Base-by-base conservation (phyloP, 2,113 vertebrate genomes). In the Agelaius tricolor region DNA sequence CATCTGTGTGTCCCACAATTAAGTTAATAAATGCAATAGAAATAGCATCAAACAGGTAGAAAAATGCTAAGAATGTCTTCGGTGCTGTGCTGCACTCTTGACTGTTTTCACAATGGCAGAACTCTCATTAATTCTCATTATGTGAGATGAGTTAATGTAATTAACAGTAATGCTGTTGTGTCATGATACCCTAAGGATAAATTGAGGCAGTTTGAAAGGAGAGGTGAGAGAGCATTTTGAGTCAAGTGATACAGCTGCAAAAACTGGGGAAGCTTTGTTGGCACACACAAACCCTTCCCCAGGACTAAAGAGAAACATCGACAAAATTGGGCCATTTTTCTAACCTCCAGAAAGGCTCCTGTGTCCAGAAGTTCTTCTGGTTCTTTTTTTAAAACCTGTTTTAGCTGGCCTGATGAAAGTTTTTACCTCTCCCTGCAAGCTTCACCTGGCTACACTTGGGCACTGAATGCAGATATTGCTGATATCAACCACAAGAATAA, bases 51-150 rank as follows among this genome's bases (percentile, higher is more conserved):
- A 94, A 78, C 18, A 44, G 89, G 66, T 37, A 65, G 68, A 86
- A 93, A 84, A 95, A 93, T 93, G 61, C 65, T 68, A 81, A 84
- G 84, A 79, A 96, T 88, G 78, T 33, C 37, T 89, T 73, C 20
- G 62, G 84, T 91, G 28, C 73, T 31, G 7, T 9, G 44, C 17
- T 84, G 65, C 44, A 67, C 39, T 94, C 82, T 49, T 68, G 71
- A 37, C 87, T 89, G 63, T 58, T 51, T 93, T 65, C 58, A 82
- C 37, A 44, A 57, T 58, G 76, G 57, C 57, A 96, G 84, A 68
- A 26, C 31, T 75, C 88, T 93, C 88, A 92, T 95, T 90, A 89
- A 88, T 96, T 94, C 83, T 93, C 87, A 87, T 94, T 95, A 95
- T 26, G 44, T 39, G 90, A 95, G 79, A 55, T 75, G 82, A 94